Conservation (phyloP, 30 jellyfish, hydroid and myxozoan genomes). For the Hydractinia echinata region DNA sequence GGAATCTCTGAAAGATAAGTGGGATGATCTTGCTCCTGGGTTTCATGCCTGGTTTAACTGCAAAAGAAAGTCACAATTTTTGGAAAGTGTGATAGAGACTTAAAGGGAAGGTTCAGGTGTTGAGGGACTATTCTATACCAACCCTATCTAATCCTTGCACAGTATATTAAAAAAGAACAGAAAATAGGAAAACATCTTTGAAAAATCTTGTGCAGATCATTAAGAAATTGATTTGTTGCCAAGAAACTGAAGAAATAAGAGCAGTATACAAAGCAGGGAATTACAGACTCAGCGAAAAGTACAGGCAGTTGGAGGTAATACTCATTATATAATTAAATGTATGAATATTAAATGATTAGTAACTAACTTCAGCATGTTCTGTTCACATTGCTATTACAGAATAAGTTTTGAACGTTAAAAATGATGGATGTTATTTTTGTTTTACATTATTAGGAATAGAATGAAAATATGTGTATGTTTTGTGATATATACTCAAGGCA, state of each 20-base stretch:
- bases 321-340: neutral
- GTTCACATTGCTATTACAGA: too few relatives aligned
- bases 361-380: too few relatives aligned
- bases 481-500: neutral
- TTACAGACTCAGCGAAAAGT: neutral
- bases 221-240: neutral
- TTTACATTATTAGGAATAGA: neutral
- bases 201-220: neutral
- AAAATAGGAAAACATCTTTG: neutral
- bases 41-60: conserved; percentile 36
- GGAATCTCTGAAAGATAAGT: conserved; percentile 23
- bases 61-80: neutral
- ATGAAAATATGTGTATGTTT: neutral
- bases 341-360: too few relatives aligned
- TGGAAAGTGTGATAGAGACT: neutral
- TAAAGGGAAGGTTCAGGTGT: neutral
- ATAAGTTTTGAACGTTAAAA: too few relatives aligned
- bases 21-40: conserved; percentile 43
- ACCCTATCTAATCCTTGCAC: neutral
- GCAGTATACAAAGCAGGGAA: conserved; percentile 2
- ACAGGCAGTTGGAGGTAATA: neutral
- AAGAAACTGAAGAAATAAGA: conserved; percentile 5
- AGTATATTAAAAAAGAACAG: neutral
- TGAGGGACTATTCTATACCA: neutral
- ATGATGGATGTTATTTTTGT: neutral